Evolutionary conservation across 2,797 vertebrate species (phyloP), one percentile per base, ranked within the genome.

Genomic region (Ataeniobius toweri): DNA sequence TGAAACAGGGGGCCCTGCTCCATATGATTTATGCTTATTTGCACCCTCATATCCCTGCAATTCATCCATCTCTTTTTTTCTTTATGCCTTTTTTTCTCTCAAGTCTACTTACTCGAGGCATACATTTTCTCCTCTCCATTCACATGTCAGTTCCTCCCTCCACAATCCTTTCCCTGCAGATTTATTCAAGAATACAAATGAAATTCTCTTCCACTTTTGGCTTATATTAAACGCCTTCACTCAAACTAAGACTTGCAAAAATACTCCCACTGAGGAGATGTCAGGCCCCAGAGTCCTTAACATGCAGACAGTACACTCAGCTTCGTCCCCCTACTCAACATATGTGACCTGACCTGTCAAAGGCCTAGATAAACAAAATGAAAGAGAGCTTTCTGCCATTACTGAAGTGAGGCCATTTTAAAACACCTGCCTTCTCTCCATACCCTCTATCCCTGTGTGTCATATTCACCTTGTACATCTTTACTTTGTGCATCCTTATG

Each of bases 181-280:
- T 91, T 87, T 87, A 85, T 88, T 91, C 81, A 86, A 80, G 84
- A 90, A 88, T 88, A 87, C 41, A 87, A 91, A 90, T 89, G 80
- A 91, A 89, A 92, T 90, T 85, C 86, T 82, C 83, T 83, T 50
- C 77, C 86, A 88, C 86, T 90, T 89, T 89, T 89, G 89, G 93
- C 89, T 92, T 81, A 61, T 71, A 88, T 93, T 89, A 91, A 92
- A 88, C 18, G 73, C 74, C 79, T 88, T 86, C 70, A 81, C 85
- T 91, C 83, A 83, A 88, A 87, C 71, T 22, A 75, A 80, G 70
- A 75, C 82, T 82, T 36, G 75, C 83, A 77, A 80, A 84, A 85
- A 84, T 73, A 84, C 84, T 90, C 91, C 56, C 73, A 50, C 76
- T n/a, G 86, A 86, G 77, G 77, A 85, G 74, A 75, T 86, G 87